Base-by-base conservation (phyloP, 2,888 invertebrate species). In the Heliconius aoede region DNA sequence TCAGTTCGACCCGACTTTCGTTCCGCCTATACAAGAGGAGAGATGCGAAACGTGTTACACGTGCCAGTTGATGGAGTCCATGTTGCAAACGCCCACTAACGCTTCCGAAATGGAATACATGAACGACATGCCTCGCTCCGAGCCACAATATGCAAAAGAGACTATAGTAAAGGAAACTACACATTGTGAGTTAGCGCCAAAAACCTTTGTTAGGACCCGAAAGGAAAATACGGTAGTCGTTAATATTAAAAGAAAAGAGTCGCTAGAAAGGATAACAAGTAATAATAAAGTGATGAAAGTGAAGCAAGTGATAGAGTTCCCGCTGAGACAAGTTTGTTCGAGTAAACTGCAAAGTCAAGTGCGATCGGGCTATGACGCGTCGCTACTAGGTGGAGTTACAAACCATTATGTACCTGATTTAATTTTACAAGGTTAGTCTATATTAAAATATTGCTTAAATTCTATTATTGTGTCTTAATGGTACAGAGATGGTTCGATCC, bases 31-130 rank as follows among this genome's bases (percentile, higher is more conserved):
- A 78, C 91, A 90, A 73, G 94, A 94, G 78, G 93, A 95, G 82
- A 90, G 93, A 24, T 95, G 95, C 78, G 94, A 95, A 81, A 90
- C 94, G 9, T 95, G 95, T 76, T 90, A 91, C 83, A 93, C 93
- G 82, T 95, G 95, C 81, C 92, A 94, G 81, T 87, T 94, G 82
- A 92, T 95, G 88, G 94, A 95, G 64, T 95, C 95, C 40, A 93
- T 95, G 80, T 90, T 97, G 62, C 97, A 97, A 85, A 97, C 97
- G 0, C 97, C 97, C 0, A 97, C 97, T 0, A 97, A 97, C 87
- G 97, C 97, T 51, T 97, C 97, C 0, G 97, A 97, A 85, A 95
- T 97, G 89, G 94, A 94, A 81, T 94, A 91, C 75, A 91, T 91
- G 91, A 93, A 93, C 80, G 94, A 94, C 74, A 89, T 93, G 81